Evolutionary conservation across 2,888 invertebrate genomes (phyloP), one percentile per base, ranked within the genome.

Genomic region (Anticlea derivata): DNA sequence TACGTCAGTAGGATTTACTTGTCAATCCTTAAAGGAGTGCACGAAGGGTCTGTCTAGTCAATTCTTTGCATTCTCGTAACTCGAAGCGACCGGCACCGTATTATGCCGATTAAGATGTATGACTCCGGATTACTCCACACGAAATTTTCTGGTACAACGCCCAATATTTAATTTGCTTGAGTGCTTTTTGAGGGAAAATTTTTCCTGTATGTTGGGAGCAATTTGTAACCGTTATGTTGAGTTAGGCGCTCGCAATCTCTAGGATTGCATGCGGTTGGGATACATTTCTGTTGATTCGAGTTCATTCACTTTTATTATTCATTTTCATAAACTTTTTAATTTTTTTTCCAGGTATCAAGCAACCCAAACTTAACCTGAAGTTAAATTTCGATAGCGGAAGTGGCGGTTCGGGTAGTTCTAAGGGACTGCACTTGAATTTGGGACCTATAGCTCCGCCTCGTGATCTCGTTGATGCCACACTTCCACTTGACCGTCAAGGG

Each of bases 401-500:
- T 79, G 77, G 91, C 77, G 82, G 86, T 67, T 80, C 85, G 13
- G 66, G 85, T 29, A 77, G 82, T 78, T 78, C 86, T 65, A 81
- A 91, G 65, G 93, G 93, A 73, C 84, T 96, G 70, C 95, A 94
- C 70, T 92, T 96, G 71, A 96, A 96, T 87, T 91, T 96, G 65
- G 92, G 93, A 72, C 93, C 92, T 57, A 86, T 91, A 66, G 92
- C 92, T 51, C 93, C 93, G 49, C 93, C 94, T 40, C 93, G 94
- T 55, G 95, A 96, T 77, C 92, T 94, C 57, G 94, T 97, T 62
- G 97, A 97, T 76, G 93, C 95, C 4, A 92, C 94, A 60, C 92
- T 97, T 66, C 96, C 97, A 60, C 92, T 97, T 61, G 96, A 97
- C 79, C 93, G 96, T 80, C 97, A 97, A 91, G 96, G 96, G 97